Conservation (phyloP, 1,140 invertebrate species). For the Globodera ellingtonae region DNA sequence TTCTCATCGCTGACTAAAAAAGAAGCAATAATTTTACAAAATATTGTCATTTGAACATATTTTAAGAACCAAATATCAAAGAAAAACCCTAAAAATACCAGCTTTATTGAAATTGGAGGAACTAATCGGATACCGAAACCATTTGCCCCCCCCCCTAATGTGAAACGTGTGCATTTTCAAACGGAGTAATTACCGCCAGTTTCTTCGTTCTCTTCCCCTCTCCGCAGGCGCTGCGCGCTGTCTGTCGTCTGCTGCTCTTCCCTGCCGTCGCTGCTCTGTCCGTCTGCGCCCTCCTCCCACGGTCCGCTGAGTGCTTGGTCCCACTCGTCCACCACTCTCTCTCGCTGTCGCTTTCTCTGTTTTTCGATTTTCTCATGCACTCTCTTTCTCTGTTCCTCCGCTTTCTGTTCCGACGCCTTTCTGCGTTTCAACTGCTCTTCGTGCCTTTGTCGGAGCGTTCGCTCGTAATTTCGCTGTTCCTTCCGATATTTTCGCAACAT, state of each 20-base stretch:
- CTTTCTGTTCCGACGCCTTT: background rate
- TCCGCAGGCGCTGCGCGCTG: background rate
- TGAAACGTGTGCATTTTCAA: too few species aligned
- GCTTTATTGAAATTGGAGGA: too few species aligned
- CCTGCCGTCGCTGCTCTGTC: background rate
- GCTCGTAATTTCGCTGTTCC: slow-evolving; percentile 5
- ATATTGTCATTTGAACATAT: too few species aligned
- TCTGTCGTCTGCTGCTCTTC: background rate
- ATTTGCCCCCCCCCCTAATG: too few species aligned
- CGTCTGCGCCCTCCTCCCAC: background rate
- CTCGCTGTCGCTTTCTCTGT: background rate
- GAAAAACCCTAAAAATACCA: too few species aligned
- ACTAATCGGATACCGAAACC: too few species aligned
- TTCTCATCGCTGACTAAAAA: background rate
- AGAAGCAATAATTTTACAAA: too few species aligned
- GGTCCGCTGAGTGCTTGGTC: too few species aligned
- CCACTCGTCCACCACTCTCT: background rate
- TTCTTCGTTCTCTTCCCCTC: background rate
- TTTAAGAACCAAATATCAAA: too few species aligned
- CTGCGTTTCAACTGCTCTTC: background rate
- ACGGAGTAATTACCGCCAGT: background rate
- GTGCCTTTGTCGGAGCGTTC: background rate
- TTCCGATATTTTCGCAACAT: slow-evolving; percentile 5
- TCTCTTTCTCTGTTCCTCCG: background rate
- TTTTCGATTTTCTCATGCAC: background rate